A percentile compares a stretch with the other conserved stretches of the same genome.
Evolutionary conservation across 2,888 invertebrate genomes (phyloP).

Genomic region (Chesias legatella): DNA sequence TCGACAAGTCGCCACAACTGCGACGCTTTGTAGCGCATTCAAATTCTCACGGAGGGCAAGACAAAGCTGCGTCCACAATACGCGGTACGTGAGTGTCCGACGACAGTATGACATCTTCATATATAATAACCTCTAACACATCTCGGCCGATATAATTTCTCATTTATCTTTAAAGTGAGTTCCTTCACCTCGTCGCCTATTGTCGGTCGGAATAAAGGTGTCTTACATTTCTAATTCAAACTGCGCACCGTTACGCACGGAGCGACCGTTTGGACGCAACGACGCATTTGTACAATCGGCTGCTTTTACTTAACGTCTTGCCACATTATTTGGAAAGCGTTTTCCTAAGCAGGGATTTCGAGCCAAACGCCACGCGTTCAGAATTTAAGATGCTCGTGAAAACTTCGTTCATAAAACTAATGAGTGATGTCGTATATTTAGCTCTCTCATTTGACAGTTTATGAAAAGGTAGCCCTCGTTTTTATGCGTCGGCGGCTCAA

Average conservation of each 20-base stretch:
- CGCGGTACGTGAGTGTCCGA: slow-evolving; percentile 61
- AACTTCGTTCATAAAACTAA: slow-evolving; percentile 58
- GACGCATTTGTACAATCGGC: slow-evolving; percentile 28
- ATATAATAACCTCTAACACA: slow-evolving; percentile 78
- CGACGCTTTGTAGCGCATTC: slow-evolving; percentile 53
- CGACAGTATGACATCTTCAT: slow-evolving; percentile 76
- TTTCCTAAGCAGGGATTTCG: slow-evolving; percentile 22
- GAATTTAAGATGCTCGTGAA: slow-evolving; percentile 13
- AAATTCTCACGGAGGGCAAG: slow-evolving; percentile 71
- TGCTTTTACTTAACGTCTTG: slow-evolving; percentile 25
- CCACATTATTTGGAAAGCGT: slow-evolving; percentile 31
- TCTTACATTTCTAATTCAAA: slow-evolving; percentile 70
- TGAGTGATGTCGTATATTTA: slow-evolving; percentile 71
- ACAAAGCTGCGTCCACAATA: slow-evolving; percentile 66
- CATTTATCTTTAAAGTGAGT: slow-evolving; percentile 70
- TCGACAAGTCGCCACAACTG: slow-evolving; percentile 32
- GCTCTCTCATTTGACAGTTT: slow-evolving; percentile 38
- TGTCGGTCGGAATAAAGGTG: slow-evolving; percentile 69
- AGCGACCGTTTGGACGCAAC: slow-evolving; percentile 52
- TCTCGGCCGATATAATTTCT: slow-evolving; percentile 76
- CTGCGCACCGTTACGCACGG: slow-evolving; percentile 75
- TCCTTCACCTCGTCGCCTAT: slow-evolving; percentile 69
- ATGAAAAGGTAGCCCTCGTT: slow-evolving; percentile 62
- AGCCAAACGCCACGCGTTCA: slow-evolving; percentile 4
- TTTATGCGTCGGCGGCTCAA: slow-evolving; percentile 52